Evolutionary conservation across 2,888 invertebrate genomes (phyloP).

Genomic region (Acholoe squamosa): DNA sequence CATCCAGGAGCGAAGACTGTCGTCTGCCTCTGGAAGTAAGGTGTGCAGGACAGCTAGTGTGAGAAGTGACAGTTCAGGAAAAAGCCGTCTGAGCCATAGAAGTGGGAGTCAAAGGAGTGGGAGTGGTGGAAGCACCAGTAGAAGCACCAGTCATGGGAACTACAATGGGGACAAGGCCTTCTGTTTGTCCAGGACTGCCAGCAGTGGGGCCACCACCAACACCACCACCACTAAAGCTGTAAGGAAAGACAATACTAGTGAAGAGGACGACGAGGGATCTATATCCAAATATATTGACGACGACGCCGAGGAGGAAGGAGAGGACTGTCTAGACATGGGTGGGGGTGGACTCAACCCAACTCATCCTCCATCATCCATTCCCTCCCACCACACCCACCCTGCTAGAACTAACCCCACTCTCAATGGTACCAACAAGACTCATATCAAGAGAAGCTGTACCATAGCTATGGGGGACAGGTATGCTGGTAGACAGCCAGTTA

Average conservation of each 20-base stretch:
- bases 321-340: background rate
- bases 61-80: slow-evolving; percentile 5
- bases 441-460: background rate
- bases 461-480: slow-evolving; percentile 16
- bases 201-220: background rate
- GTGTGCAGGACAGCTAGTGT: background rate
- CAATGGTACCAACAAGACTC: background rate
- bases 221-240: background rate
- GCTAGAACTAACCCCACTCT: background rate
- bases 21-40: background rate
- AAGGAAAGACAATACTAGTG: background rate
- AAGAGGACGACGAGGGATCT: background rate
- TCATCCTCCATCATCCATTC: background rate
- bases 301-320: background rate
- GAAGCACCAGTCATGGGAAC: background rate
- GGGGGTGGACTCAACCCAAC: background rate
- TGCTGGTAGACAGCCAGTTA: background rate
- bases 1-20: background rate
- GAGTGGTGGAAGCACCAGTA: background rate
- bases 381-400: background rate
- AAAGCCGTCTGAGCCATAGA: background rate
- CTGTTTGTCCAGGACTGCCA: slow-evolving; percentile 18
- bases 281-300: slow-evolving; percentile 24
- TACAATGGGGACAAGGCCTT: slow-evolving; percentile 48
- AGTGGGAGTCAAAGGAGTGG: background rate